These are phyloP conservation scores for Genyomyrus donnyi DNA, from an alignment of 2,113 vertebrate genomes.

Conservation along the genomic window DNA sequence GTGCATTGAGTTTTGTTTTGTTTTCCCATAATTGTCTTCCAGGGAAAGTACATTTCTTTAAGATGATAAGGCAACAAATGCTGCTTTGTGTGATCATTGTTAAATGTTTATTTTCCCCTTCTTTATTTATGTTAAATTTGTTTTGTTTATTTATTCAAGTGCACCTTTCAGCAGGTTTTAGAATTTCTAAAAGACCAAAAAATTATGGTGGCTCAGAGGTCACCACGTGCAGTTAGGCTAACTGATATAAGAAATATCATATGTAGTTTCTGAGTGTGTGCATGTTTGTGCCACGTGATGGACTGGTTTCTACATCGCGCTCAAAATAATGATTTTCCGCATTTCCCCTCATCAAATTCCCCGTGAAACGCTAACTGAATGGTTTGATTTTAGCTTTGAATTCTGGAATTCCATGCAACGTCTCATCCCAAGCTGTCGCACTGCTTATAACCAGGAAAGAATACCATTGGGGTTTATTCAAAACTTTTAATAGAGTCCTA, in stretches of 20 bases:
- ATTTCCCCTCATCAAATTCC: background rate
- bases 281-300: background rate
- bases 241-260: background rate
- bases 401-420: background rate
- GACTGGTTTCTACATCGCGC: background rate
- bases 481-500: background rate
- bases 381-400: background rate
- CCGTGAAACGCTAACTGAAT: background rate
- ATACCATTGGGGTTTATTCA: background rate
- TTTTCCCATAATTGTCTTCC: slow-evolving; percentile 22
- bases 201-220: background rate
- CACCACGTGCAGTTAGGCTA: background rate
- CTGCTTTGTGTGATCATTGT: background rate
- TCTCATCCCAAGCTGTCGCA: background rate
- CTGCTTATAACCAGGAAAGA: background rate
- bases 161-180: background rate
- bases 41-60: slow-evolving; percentile 24
- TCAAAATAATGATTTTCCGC: background rate
- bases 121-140: background rate
- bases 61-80: slow-evolving; percentile 20
- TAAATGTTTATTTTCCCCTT: background rate
- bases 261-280: background rate
- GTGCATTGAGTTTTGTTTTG: slow-evolving; percentile 28
- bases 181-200: background rate
- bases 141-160: slow-evolving; percentile 1